phyloP scores from a whole-genome alignment of 1,140 invertebrate genomes.

The Trichomalopsis sarcophagae region DNA sequence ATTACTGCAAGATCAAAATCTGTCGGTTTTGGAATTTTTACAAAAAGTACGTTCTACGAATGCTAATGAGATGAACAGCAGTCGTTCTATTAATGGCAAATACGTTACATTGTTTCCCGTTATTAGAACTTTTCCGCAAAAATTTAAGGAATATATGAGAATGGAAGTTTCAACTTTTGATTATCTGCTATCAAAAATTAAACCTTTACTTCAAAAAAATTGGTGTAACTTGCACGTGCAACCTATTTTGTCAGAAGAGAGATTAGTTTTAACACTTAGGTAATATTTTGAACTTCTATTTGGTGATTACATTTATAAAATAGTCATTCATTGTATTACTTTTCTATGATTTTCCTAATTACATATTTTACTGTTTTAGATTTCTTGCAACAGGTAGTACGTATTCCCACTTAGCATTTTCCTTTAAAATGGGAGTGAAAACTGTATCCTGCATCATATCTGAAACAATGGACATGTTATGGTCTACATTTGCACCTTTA shows the following conservation, averaged over 20 bases:
- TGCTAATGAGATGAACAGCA: background rate
- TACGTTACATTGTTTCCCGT: too few species aligned
- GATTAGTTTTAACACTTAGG: slow-evolving; percentile 10
- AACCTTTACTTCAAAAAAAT: too few species aligned
- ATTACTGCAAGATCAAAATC: too few species aligned
- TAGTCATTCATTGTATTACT: background rate
- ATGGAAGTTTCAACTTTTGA: too few species aligned
- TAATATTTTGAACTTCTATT: background rate
- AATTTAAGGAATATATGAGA: too few species aligned
- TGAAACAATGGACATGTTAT: background rate
- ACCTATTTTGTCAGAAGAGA: slow-evolving; percentile 2
- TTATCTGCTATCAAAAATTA: too few species aligned
- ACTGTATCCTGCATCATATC: background rate
- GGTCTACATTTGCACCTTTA: background rate
- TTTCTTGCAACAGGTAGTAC: slow-evolving; percentile 15
- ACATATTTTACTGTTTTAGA: background rate
- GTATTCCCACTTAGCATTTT: background rate
- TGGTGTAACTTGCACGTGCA: too few species aligned
- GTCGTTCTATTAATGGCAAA: too few species aligned
- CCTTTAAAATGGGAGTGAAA: slow-evolving; percentile 4
- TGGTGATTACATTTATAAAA: background rate
- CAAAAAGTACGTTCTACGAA: background rate
- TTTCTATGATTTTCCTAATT: background rate
- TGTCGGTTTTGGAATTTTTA: too few species aligned
- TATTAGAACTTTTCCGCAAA: too few species aligned